Evolutionary conservation across 35 echinoderm and acorn worm genomes (phyloP), one percentile per base, ranked within the genome.

Genomic region (Eucidaris tribuloides): DNA sequence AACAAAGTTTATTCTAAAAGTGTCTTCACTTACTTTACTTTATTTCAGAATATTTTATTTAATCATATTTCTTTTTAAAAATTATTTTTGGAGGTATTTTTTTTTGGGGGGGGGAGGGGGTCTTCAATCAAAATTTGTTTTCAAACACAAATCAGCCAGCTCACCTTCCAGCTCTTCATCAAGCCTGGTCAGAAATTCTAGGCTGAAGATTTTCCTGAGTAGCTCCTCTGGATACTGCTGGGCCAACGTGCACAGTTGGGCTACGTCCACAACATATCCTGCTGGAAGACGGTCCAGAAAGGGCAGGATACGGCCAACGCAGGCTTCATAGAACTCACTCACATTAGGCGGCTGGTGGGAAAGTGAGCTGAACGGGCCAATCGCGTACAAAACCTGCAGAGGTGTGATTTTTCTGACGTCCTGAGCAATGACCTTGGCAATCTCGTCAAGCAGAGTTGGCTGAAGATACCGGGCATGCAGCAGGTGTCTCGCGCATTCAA

Each of bases 81-180:
- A n/a, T n/a, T n/a, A n/a, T n/a, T n/a, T n/a, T n/a, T n/a, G n/a
- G n/a, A n/a, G n/a, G n/a, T n/a, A n/a, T n/a, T n/a, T n/a, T n/a
- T n/a, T n/a, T n/a, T n/a, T n/a, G n/a, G n/a, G n/a, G n/a, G n/a
- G n/a, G n/a, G n/a, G n/a, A n/a, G n/a, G n/a, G n/a, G n/a, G n/a
- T n/a, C n/a, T n/a, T n/a, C n/a, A n/a, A n/a, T n/a, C n/a, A n/a
- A n/a, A n/a, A n/a, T n/a, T n/a, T n/a, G n/a, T n/a, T n/a, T n/a
- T n/a, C n/a, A n/a, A n/a, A n/a, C 25, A 33, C 34, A 55, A 56
- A 32, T 81, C 5, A 1, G 18, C 5, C 23, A 6, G 58, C 83
- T 78, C 85, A 97, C 94, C 83, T 62, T 97, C 57, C 31, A 97
- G 79, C 33, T 88, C 94, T 70, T 92, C 91, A 79, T 99, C 96